phyloP scores from a whole-genome alignment of 2,797 vertebrate genomes.

The Galaxias olidus region DNA sequence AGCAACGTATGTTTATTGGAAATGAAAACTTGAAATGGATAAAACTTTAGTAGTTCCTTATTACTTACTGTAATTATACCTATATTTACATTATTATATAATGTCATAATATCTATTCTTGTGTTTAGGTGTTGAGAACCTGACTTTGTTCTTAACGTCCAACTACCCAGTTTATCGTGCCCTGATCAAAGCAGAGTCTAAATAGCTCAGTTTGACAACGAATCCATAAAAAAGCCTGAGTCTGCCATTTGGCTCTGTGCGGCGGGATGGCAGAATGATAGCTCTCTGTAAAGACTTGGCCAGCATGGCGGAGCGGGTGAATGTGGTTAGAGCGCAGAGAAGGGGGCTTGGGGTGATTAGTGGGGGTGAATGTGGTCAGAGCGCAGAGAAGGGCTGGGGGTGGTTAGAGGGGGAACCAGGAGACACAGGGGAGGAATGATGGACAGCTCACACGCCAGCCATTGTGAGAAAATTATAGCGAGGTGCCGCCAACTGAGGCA shows the following conservation, averaged over 20 bases:
- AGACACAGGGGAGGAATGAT: slow-evolving; percentile 56
- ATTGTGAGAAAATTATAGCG: slow-evolving; percentile 71
- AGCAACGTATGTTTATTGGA: too few relatives aligned
- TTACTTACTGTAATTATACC: too few relatives aligned
- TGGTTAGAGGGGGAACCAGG: slow-evolving; percentile 15
- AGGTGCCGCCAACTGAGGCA: slow-evolving; percentile 69
- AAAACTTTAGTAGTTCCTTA: too few relatives aligned
- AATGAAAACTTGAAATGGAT: too few relatives aligned
- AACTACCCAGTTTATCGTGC: slow-evolving; percentile 9
- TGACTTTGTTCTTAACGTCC: slow-evolving; percentile 24
- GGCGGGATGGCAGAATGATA: slow-evolving; percentile 39
- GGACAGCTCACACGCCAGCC: slow-evolving; percentile 73
- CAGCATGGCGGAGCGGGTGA: slow-evolving; percentile 6
- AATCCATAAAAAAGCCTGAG: slow-evolving; percentile 47
- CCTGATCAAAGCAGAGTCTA: slow-evolving; percentile 45
- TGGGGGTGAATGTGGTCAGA: slow-evolving; percentile 25
- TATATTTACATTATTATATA: too few relatives aligned
- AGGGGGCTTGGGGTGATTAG: slow-evolving; percentile 9
- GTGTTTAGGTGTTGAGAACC: slow-evolving; percentile 4
- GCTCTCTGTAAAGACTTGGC: slow-evolving; percentile 35
- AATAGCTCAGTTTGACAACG: slow-evolving; percentile 21
- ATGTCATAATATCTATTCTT: too few relatives aligned
- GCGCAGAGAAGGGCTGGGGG: slow-evolving; percentile 11
- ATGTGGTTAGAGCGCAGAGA: slow-evolving; percentile 26
- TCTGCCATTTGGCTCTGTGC: slow-evolving; percentile 38